A percentile compares a stretch with the other conserved stretches of the same genome.
phyloP scores from a whole-genome alignment of 2,888 invertebrate genomes.

The Mythimna lalbum region DNA sequence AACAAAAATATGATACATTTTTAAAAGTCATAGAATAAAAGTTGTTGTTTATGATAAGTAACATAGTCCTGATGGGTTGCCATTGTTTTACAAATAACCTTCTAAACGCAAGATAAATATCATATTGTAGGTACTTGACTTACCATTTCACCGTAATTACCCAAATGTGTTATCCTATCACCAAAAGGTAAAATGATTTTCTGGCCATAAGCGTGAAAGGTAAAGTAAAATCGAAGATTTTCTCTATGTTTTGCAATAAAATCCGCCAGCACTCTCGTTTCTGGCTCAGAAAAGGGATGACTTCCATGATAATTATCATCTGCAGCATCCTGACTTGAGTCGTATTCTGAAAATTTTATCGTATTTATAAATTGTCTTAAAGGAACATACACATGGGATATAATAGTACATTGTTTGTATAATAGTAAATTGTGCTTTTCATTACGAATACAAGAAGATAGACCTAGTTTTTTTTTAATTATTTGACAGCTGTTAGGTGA shows the following conservation, averaged over 20 bases:
- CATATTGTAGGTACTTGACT: constrained; percentile 17
- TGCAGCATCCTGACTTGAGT: constrained; percentile 64
- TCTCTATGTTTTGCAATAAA: constrained; percentile 67
- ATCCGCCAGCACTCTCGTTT: constrained; percentile 72
- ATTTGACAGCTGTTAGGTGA: no score
- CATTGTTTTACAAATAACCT: no score
- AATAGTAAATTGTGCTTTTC: no score
- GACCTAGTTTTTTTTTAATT: no score
- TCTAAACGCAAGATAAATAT: no score
- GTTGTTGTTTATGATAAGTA: no score
- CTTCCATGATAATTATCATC: constrained; percentile 77
- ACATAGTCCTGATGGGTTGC: no score
- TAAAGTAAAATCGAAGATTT: constrained; percentile 90
- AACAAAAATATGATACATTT: no score
- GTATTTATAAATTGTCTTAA: neutral
- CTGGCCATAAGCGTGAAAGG: constrained; percentile 92
- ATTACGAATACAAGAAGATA: no score
- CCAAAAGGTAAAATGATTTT: constrained; percentile 90
- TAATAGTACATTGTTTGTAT: no score
- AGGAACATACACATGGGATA: no score
- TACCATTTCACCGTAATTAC: constrained; percentile 86
- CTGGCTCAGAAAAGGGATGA: constrained; percentile 80
- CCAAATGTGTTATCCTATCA: constrained; percentile 82
- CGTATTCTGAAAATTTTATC: constrained; percentile 69
- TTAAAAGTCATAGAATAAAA: no score